Evolutionary conservation across 2,888 invertebrate genomes (phyloP), one percentile per base, ranked within the genome.

Genomic region (Dryococelus australis): DNA sequence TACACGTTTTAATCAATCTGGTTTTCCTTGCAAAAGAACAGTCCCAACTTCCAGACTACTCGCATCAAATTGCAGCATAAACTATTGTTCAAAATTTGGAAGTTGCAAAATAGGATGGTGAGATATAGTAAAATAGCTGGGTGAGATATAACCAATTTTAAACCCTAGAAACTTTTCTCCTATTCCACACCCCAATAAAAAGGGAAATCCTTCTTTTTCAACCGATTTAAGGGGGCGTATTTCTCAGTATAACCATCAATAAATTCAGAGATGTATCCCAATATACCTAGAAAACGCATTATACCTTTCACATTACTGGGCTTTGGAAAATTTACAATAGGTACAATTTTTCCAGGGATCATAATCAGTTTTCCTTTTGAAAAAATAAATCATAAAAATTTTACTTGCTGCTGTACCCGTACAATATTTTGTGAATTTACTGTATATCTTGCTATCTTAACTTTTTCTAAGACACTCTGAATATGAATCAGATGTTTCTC

Each of bases 401-500:
- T 28, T 16, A 83, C 24, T 24, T 16, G 12, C 8, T 9, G n/a
- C n/a, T 83, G 12, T 10, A 13, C 28, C 35, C 13, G 28, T 16
- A 0, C 10, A 16, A 43, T 83, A 24, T 83, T 83, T 16, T 83
- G 27, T 16, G 83, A 35, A 28, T 83, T 83, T 26, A 83, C 35
- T 13, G 0, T 83, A 10, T 35, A n/a, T 8, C 9, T 16, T 8
- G 16, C 27, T 10, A 10, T 24, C 26, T 12, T 83, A 5, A 83
- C 4, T 16, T 13, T 5, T 6, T 0, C 10, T 16, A 6, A 12
- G 24, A 83, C 43, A 10, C 26, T 27, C 12, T 10, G 13, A 10
- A 83, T 13, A 83, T 83, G 83, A 28, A 10, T 12, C n/a, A 43
- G 4, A 83, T 83, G 83, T 83, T 83, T 27, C 43, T 83, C 83